Evolutionary conservation across 1,140 invertebrate species (phyloP), one percentile per base, ranked within the genome.

Genomic region (Uloborus diversus): DNA sequence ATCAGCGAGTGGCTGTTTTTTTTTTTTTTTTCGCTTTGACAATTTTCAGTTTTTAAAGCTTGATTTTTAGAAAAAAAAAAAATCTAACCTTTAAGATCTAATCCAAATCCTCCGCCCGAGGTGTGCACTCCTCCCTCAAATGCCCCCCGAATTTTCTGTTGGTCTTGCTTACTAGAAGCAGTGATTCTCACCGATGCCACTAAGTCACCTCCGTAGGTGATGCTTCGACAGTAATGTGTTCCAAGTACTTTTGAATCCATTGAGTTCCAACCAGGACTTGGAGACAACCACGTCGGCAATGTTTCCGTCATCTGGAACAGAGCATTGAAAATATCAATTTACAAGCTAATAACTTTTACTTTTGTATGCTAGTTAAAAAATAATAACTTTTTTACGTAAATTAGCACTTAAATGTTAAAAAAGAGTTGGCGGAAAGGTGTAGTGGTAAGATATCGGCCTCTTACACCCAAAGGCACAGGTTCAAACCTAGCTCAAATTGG

Each of bases 181-280:
- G 27, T 62, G 71, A 81, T 37, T 1, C 71, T 27, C 0, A 81
- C 32, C 1, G 81, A 81, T 3, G 81, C 81, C 7, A 81, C 30
- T 28, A 81, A 33, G n/a, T 79, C 81, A 1, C 81, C 81, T 0
- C 81, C 81, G 28, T 81, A 81, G 1, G 73, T 81, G 27, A 79
- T 47, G 37, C 73, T 81, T 0, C 81, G 25, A 27, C 62, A 65
- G 32, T 70, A 81, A 14, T 81, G 81, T 3, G 81, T 81, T 0
- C 73, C 73, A 2, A 81, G 11, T 13, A 59, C 62, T 9, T 75
- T 53, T 1, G 51, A 4, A 20, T 49, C 20, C 13, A 49, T 3
- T 4, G 23, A 33, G 4, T 2, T 27, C 70, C 80, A 81, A 20
- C 51, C 66, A 0, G 65, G 32, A 4, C 59, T 76, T 11, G 80